These are phyloP conservation scores for Heliconius eleuchia DNA, from an alignment of 1,140 invertebrate genomes.

Conservation along the genomic window DNA sequence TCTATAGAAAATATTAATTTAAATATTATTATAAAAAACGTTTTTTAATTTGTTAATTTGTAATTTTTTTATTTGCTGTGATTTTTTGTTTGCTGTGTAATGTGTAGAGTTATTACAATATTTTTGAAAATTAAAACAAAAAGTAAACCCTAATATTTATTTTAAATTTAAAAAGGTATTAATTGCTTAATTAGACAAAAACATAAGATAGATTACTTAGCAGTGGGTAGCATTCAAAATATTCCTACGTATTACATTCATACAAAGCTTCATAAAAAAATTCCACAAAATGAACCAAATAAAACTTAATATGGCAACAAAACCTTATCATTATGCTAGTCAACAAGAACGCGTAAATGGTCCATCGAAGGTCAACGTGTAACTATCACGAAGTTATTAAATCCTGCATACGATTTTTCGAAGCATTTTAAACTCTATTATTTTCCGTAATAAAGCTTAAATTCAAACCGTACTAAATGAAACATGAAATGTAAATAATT, in stretches of 20 bases:
- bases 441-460: background rate
- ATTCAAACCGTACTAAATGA: background rate
- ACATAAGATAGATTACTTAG: no score
- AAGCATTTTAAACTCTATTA: background rate
- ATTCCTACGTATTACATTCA: no score
- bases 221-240: no score
- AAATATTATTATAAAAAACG: no score
- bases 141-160: background rate
- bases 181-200: no score
- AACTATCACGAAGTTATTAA: slow-evolving; percentile 37
- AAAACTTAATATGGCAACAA: slow-evolving; percentile 27
- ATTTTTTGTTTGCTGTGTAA: no score
- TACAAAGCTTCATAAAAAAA: no score
- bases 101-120: no score
- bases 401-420: slow-evolving; percentile 25
- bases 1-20: background rate
- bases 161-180: background rate
- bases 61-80: background rate
- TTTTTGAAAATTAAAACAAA: background rate
- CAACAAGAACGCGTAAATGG: slow-evolving; percentile 39
- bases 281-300: background rate
- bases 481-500: background rate
- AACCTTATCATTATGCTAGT: slow-evolving; percentile 22
- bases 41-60: background rate
- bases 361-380: slow-evolving; percentile 38